Evolutionary conservation across 2,797 vertebrate species (phyloP).

Genomic region (Huso huso): DNA sequence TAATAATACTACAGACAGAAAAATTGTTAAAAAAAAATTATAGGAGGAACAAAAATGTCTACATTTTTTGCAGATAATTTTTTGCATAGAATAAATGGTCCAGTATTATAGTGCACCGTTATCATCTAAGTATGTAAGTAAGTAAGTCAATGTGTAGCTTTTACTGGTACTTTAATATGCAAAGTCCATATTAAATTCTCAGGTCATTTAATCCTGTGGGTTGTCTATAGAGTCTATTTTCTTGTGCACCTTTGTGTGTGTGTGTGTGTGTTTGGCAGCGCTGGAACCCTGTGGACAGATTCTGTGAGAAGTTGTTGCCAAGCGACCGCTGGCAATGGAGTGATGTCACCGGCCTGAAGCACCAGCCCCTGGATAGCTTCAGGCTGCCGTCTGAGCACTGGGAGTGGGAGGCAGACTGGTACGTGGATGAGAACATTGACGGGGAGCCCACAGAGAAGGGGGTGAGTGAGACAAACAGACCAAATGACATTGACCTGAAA

Average conservation of each 20-base stretch:
- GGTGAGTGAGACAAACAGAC: conserved; percentile 57
- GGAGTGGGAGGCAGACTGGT: conserved; percentile 97
- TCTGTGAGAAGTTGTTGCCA: conserved; percentile 83
- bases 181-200: not conserved
- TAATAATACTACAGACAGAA: no score
- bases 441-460: conserved; percentile 90
- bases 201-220: not conserved
- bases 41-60: no score
- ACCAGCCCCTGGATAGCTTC: conserved; percentile 73
- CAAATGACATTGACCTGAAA: not conserved
- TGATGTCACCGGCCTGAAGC: conserved; percentile 80
- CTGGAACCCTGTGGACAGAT: conserved; percentile 93
- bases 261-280: conserved; percentile 53
- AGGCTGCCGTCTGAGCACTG: conserved; percentile 77
- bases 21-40: no score
- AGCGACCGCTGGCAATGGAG: conserved; percentile 98
- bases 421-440: conserved; percentile 87
- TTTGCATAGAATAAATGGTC: no score
- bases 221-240: not conserved
- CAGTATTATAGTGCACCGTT: no score
- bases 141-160: no score
- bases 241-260: not conserved
- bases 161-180: no score
- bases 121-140: no score
- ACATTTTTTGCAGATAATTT: no score